Evolutionary conservation across 23 tunicate species (phyloP), one percentile per base, ranked within the genome.

Genomic region (Phallusia fumigata): DNA sequence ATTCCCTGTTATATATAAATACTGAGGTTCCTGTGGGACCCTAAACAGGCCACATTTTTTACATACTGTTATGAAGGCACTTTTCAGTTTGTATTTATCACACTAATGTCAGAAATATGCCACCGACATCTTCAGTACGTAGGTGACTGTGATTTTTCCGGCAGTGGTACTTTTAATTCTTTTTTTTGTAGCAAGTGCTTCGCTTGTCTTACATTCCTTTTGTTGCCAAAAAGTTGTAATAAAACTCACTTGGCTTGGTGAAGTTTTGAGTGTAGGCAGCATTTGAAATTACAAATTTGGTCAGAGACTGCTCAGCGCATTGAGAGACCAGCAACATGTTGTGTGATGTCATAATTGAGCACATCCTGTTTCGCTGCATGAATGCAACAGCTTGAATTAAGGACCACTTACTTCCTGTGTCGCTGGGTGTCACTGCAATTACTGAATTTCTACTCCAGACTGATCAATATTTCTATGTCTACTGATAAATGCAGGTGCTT

Each of bases 311-410:
- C 10, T 3, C 47, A 40, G 10, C 47, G 47, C 47, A 40, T 5
- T 5, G 47, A 40, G 47, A 40, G 10, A 10, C 8, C 47, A 40
- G 28, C 16, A 24, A 24, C 69, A 58, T 58, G 69, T 24, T 21
- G 3, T 21, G 77, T 74, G 77, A 32, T 74, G 77, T 74, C 45
- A 32, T 74, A 74, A 32, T 74, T 35, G 40, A 19, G 31, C 35
- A 45, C 58, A 40, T 45, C 81, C 81, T 77, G 81, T 77, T 35
- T 77, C 58, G 58, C 58, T 40, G 40, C 45, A 32, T 45, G 53
- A 34, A 30, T 51, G 72, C 53, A 69, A 81, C 84, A 31, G 84
- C 84, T 81, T 81, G 84, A 81, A 65, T 31, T 81, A 81, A 81
- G 32, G 32, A 58, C 33, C 21, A n/a, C 3, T 33, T 32, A 32